Evolutionary conservation across 2,888 invertebrate genomes (phyloP).

Genomic region (Cataglyphis cursor): DNA sequence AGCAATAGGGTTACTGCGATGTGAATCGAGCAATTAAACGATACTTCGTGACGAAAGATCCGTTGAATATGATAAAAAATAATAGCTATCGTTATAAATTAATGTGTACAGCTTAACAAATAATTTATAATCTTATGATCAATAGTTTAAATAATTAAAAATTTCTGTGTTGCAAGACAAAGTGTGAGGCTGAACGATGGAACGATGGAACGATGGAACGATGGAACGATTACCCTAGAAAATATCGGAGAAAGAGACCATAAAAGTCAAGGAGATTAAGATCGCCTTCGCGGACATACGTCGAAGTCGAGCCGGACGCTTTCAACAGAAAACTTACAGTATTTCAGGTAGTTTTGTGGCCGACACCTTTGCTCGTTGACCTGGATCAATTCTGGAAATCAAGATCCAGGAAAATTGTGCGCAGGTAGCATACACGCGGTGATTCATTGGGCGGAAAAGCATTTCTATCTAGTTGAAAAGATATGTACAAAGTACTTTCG

Average conservation of each 20-base stretch:
- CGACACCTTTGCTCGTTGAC: conserved; percentile 55
- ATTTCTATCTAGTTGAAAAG: conserved; percentile 54
- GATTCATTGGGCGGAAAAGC: conserved; percentile 66
- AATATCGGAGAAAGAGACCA: conserved; percentile 40
- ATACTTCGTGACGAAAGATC: not conserved
- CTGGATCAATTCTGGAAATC: conserved; percentile 75
- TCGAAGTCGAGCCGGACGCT: conserved; percentile 33
- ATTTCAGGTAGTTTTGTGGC: conserved; percentile 58
- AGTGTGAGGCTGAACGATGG: not conserved
- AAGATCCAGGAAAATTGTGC: conserved; percentile 81
- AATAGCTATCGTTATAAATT: not conserved
- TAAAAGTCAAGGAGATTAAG: conserved; percentile 30
- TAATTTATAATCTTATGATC: not conserved
- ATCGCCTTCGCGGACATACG: conserved; percentile 32
- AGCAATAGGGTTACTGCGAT: conserved; percentile 2
- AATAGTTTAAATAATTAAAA: conserved; percentile 16
- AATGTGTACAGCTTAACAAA: not conserved
- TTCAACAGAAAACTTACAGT: conserved; percentile 43
- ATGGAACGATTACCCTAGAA: conserved; percentile 30
- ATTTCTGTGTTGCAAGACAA: not conserved
- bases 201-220: no score
- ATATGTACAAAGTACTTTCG: conserved; percentile 52
- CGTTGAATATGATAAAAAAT: not conserved
- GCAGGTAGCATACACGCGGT: conserved; percentile 69
- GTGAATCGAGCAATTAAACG: not conserved